Evolutionary conservation across 92 coral and sea anemone species (phyloP), one percentile per base, ranked within the genome.

Genomic region (Palythoa heliodiscus): DNA sequence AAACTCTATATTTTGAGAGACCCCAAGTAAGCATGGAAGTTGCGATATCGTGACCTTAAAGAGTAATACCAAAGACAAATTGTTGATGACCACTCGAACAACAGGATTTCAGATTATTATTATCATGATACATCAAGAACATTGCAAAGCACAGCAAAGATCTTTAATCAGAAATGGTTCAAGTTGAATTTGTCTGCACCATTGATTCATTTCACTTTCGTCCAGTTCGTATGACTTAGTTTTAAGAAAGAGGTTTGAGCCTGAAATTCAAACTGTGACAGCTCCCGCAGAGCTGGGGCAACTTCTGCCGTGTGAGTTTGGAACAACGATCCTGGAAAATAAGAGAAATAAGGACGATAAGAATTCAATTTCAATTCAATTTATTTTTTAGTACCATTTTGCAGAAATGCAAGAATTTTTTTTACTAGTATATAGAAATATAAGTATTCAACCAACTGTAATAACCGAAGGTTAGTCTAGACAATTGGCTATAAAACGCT

Each of bases 161-260:
- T 29, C 11, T 63, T 69, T 69, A 69, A 22, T 25, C 47, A 69
- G 73, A 69, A 8, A 69, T 69, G 35, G 35, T 69, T 69, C 73
- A 37, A 15, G 14, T 69, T 13, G 47, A 69, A 13, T 37, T 69
- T 69, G 47, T 29, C 73, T 13, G 19, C 40, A 69, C 47, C 43
- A 69, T 0, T 43, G 50, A 43, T 73, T 69, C 73, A 87, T 47
- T 83, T 91, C 37, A 75, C 93, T 17, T 87, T 78, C 1, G 88
- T 75, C 98, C 98, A 96, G 82, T 96, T 84, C 66, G 87, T 92
- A 73, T 95, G 93, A 52, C 89, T 93, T 52, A 96, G 74, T 43
- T 89, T 92, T 17, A 96, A 86, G 86, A 96, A 96, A 47, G 98
- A 96, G 11, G 98, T 87, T 89, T 96, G 98, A 3, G 98, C 98